Conservation (phyloP, 2,797 vertebrate genomes). For the Malacoraja senta region DNA sequence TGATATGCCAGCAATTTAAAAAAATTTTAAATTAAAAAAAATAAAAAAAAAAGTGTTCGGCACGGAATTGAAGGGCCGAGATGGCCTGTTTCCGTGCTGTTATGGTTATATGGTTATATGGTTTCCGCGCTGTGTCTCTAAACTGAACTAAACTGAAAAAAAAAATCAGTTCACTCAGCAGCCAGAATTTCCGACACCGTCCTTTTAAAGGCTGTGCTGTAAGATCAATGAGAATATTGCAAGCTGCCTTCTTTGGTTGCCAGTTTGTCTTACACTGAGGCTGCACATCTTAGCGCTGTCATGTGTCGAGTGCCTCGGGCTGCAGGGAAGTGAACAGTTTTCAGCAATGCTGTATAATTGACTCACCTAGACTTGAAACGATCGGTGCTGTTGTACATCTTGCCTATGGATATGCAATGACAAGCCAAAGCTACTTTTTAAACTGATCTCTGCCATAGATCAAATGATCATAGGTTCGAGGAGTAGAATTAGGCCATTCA, state of each 20-base stretch:
- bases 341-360: not conserved
- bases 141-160: too few relatives aligned
- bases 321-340: not conserved
- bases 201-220: not conserved
- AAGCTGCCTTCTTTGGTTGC: not conserved
- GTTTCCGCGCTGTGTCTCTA: too few relatives aligned
- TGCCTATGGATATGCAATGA: not conserved
- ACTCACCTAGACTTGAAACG: not conserved
- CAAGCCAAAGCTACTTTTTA: not conserved
- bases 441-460: not conserved
- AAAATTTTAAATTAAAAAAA: too few relatives aligned
- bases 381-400: not conserved
- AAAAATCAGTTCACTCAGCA: not conserved
- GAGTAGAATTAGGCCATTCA: too few relatives aligned
- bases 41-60: too few relatives aligned
- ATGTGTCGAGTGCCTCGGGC: not conserved
- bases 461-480: too few relatives aligned
- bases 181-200: not conserved
- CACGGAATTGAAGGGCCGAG: too few relatives aligned
- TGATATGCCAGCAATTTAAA: too few relatives aligned
- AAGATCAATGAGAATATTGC: not conserved
- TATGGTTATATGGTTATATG: too few relatives aligned
- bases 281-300: not conserved
- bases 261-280: not conserved
- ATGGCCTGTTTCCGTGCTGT: too few relatives aligned